Conservation (phyloP, 2,888 invertebrate species). For the Aquatica leii region DNA sequence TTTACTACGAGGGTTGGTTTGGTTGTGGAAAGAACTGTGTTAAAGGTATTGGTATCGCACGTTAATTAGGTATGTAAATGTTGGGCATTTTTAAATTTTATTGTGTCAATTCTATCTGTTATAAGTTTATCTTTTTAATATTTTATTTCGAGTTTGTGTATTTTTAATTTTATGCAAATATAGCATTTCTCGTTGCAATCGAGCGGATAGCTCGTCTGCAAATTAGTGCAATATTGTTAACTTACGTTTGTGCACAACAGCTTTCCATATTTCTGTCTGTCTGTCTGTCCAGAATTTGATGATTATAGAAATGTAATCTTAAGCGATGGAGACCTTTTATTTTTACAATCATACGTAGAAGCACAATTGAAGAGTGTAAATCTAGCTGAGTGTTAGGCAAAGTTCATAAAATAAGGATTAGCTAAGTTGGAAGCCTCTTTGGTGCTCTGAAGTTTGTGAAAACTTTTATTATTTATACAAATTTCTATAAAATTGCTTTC, state of each 20-base stretch:
- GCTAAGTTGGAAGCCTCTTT: slow-evolving; percentile 18
- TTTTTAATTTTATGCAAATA: slow-evolving; percentile 4
- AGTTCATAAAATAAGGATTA: slow-evolving; percentile 42
- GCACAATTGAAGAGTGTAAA: slow-evolving; percentile 49
- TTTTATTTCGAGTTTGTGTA: slow-evolving; percentile 18
- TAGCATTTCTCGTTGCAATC: too few relatives aligned
- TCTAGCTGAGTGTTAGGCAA: slow-evolving; percentile 46
- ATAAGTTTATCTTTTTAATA: slow-evolving; percentile 20
- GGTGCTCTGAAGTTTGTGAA: slow-evolving; percentile 24
- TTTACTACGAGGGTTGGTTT: background rate
- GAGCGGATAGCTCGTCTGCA: background rate
- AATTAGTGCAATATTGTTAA: slow-evolving; percentile 6
- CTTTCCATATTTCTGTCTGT: slow-evolving; percentile 12
- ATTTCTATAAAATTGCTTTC: slow-evolving; percentile 20
- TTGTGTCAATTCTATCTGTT: slow-evolving; percentile 15
- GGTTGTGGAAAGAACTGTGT: too few relatives aligned
- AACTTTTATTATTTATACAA: slow-evolving; percentile 18
- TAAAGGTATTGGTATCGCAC: too few relatives aligned
- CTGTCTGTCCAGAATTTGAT: too few relatives aligned
- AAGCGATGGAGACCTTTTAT: slow-evolving; percentile 54
- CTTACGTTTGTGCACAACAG: slow-evolving; percentile 27
- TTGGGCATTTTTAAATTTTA: slow-evolving; percentile 28
- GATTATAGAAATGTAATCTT: slow-evolving; percentile 17
- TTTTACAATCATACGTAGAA: slow-evolving; percentile 50
- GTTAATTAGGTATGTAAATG: slow-evolving; percentile 9